Evolutionary conservation across 2,888 invertebrate genomes (phyloP), one percentile per base, ranked within the genome.

Genomic region (Tholera decimalis): DNA sequence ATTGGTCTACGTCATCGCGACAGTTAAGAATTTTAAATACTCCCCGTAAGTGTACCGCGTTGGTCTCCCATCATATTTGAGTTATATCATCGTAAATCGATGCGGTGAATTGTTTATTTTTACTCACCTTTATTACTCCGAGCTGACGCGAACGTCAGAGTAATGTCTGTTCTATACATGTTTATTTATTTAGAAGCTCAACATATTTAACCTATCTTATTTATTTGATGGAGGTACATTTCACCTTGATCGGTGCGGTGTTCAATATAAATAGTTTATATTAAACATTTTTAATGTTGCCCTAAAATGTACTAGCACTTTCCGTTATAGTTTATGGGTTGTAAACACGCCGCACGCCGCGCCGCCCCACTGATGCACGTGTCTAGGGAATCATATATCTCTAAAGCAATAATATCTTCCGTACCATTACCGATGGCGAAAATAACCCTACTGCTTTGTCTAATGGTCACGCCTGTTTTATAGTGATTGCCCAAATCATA

Each of bases 401-500:
- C 85, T 79, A 80, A 83, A 86, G 88, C 85, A 86, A 88, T 92
- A 89, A 81, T 63, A 81, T 79, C 75, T 72, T 79, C 73, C 61
- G 82, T 80, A 79, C 80, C 82, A 86, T 88, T 90, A 88, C 87
- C 86, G 84, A 86, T 81, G 81, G 85, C 66, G 76, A 83, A 81
- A 87, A 89, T 91, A 88, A 91, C 91, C 83, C 83, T 76, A 70
- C 80, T 78, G 82, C 73, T 89, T 90, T 90, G 89, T 91, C 82
- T 88, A 85, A 87, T 88, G 85, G 86, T 87, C 83, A 85, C 85
- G 89, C 88, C 88, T 89, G 89, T 91, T 91, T 88, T 84, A 84
- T 89, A 88, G 91, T 87, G 80, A 87, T 87, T 86, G 78, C 82
- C 81, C 67, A 83, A 89, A 89, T 84, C 85, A 83, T 90, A 88